A percentile compares a stretch with the other conserved stretches of the same genome.
These are phyloP conservation scores for Idaea straminata DNA, from an alignment of 2,888 invertebrate genomes.

Conservation along the genomic window DNA sequence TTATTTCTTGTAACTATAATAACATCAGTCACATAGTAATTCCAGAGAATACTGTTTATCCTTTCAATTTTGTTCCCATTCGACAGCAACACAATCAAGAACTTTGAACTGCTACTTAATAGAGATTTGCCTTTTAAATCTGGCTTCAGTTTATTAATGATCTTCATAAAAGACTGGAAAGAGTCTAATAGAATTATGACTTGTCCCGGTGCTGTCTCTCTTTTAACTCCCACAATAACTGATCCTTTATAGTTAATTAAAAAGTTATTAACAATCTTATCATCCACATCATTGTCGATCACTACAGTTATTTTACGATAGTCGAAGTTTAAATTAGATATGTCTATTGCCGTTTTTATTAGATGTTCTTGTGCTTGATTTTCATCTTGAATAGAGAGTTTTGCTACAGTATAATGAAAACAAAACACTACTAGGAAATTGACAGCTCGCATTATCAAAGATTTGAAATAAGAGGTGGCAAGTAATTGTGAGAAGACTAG, in stretches of 20 bases:
- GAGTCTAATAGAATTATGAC: conserved; percentile 52
- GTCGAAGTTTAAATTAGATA: conserved; percentile 54
- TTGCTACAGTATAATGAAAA: conserved; percentile 18
- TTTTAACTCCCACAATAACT: conserved; percentile 47
- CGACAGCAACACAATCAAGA: conserved; percentile 47
- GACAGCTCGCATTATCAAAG: conserved; percentile 8
- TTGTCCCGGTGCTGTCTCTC: conserved; percentile 44
- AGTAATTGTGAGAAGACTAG: not conserved
- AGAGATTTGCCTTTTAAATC: conserved; percentile 54
- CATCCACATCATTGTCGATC: conserved; percentile 46
- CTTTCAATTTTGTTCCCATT: conserved; percentile 42
- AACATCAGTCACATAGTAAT: conserved; percentile 48
- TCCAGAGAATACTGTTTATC: conserved; percentile 52
- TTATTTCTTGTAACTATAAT: conserved; percentile 41
- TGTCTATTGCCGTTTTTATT: conserved; percentile 37
- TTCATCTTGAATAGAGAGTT: conserved; percentile 18
- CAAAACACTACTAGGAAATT: conserved; percentile 12
- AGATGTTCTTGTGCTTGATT: conserved; percentile 29
- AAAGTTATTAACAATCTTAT: conserved; percentile 41
- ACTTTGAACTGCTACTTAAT: conserved; percentile 48
- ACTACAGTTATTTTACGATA: conserved; percentile 43
- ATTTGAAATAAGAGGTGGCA: conserved; percentile 7
- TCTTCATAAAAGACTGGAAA: conserved; percentile 47
- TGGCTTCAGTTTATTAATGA: conserved; percentile 45
- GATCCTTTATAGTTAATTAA: conserved; percentile 48